A percentile compares a stretch with the other conserved stretches of the same genome.
phyloP scores from a whole-genome alignment of 2,797 vertebrate species.

The Martes flavigula region DNA sequence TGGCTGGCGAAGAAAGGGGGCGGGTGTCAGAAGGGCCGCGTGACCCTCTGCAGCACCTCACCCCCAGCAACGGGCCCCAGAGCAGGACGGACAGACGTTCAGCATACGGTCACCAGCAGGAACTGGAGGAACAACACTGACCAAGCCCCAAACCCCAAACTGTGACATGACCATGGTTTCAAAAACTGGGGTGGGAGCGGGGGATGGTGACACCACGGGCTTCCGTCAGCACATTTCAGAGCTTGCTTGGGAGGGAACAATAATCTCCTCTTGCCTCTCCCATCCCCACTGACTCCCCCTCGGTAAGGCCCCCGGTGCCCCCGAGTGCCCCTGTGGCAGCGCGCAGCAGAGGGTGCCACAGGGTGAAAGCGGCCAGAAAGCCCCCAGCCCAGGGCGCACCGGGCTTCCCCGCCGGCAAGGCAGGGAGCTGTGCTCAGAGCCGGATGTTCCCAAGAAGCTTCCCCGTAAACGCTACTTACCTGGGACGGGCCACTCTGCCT shows the following conservation, averaged over 20 bases:
- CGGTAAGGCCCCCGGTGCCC: constrained; percentile 56
- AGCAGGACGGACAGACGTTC: neutral
- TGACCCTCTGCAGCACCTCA: neutral
- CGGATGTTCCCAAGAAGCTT: neutral
- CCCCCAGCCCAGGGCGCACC: constrained; percentile 44
- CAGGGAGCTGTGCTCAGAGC: constrained; percentile 69
- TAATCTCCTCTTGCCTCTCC: neutral
- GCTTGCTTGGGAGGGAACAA: constrained; percentile 1
- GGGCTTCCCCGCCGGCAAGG: neutral
- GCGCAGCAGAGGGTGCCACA: constrained; percentile 67
- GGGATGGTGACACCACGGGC: neutral
- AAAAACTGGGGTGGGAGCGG: neutral
- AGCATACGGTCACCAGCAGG: neutral
- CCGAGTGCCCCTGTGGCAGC: constrained; percentile 56
- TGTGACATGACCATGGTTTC: neutral
- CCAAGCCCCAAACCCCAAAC: constrained; percentile 25
- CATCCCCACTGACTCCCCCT: neutral
- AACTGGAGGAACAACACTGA: constrained; percentile 7
- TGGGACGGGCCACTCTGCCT: constrained; percentile 75
- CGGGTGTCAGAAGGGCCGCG: neutral
- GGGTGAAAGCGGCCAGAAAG: constrained; percentile 45
- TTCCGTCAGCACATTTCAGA: neutral
- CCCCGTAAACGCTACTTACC: constrained; percentile 83
- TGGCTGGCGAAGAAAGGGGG: constrained; percentile 30
- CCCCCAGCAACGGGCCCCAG: neutral